Evolutionary conservation across 2,113 vertebrate species (phyloP).

Genomic region (Ceuthmochares aereus): DNA sequence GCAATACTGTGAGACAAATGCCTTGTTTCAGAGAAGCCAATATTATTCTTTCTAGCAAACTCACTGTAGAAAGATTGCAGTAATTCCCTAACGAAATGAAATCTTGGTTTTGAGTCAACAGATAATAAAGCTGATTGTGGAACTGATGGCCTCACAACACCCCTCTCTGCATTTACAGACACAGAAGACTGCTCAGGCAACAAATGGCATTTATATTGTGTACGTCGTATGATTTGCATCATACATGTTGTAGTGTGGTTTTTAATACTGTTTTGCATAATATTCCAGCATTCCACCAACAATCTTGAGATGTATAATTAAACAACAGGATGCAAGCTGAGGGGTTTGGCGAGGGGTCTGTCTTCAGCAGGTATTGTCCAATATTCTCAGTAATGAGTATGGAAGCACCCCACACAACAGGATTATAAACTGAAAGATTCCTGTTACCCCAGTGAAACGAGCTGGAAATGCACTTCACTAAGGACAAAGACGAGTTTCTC

Average conservation of each 20-base stretch:
- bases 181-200: not conserved
- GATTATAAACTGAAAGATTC: not conserved
- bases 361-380: not conserved
- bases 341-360: not conserved
- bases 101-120: not conserved
- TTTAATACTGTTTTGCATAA: not conserved
- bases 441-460: not conserved
- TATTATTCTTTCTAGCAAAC: not conserved
- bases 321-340: not conserved
- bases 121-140: not conserved
- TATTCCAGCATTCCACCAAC: not conserved
- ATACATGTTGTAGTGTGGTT: not conserved
- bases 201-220: not conserved
- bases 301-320: not conserved
- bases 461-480: not conserved
- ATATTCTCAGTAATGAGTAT: not conserved
- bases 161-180: not conserved
- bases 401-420: not conserved
- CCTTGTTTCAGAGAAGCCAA: not conserved
- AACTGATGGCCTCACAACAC: not conserved
- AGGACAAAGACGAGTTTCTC: not conserved
- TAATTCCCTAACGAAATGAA: not conserved
- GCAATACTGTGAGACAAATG: not conserved
- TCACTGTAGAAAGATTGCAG: not conserved
- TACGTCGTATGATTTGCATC: rapidly evolving